Evolutionary conservation across 2,113 vertebrate species (phyloP).

Genomic region (Thunnus thynnus): DNA sequence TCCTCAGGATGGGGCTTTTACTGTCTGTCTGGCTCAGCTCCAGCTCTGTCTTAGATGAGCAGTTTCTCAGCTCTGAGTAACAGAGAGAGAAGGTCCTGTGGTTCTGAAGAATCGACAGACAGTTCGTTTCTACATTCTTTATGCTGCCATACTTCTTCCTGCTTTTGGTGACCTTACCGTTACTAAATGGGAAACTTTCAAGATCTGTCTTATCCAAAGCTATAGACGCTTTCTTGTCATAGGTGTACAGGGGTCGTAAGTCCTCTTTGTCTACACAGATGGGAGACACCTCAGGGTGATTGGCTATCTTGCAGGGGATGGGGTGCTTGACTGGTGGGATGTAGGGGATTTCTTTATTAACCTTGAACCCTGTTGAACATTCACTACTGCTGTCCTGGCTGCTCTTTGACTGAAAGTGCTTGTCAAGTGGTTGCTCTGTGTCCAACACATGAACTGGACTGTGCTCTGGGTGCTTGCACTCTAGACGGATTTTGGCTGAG

Average conservation of each 20-base stretch:
- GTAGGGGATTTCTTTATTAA: constrained; percentile 92
- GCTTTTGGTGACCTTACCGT: constrained; percentile 88
- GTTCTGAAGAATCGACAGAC: constrained; percentile 84
- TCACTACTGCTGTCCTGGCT: constrained; percentile 86
- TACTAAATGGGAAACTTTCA: constrained; percentile 88
- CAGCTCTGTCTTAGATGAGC: constrained; percentile 87
- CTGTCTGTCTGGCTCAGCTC: constrained; percentile 88
- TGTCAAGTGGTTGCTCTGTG: constrained; percentile 89
- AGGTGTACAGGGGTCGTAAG: constrained; percentile 84
- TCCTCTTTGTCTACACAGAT: constrained; percentile 88
- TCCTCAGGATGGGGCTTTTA: constrained; percentile 76
- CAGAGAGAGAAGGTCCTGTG: constrained; percentile 88
- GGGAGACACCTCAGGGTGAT: constrained; percentile 87
- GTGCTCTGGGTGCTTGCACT: constrained; percentile 93
- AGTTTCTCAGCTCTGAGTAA: constrained; percentile 89
- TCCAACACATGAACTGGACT: constrained; percentile 89
- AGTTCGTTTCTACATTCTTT: constrained; percentile 91
- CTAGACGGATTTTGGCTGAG: constrained; percentile 92
- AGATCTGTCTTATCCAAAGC: constrained; percentile 87
- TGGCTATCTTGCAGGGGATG: constrained; percentile 86
- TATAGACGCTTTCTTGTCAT: constrained; percentile 85
- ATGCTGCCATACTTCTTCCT: constrained; percentile 91
- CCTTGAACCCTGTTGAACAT: constrained; percentile 89
- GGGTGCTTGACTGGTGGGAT: constrained; percentile 90
- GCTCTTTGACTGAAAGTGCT: constrained; percentile 88